Conservation (phyloP, 2,113 vertebrate genomes). For the Excalfactoria chinensis region DNA sequence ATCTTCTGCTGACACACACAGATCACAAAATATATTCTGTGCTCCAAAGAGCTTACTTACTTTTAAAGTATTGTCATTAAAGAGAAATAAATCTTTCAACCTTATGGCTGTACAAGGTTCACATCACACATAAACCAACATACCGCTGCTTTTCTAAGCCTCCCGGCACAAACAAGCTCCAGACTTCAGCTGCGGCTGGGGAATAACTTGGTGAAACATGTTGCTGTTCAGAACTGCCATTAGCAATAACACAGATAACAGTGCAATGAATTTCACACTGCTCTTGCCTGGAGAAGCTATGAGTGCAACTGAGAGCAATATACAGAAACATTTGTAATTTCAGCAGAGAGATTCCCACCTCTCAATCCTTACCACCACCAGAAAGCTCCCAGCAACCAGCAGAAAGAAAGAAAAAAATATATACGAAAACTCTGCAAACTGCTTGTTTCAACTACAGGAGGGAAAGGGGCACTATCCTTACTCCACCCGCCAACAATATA, state of each 20-base stretch:
- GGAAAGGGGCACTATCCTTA: neutral
- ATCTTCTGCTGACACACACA: neutral
- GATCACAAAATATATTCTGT: neutral
- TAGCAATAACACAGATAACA: neutral
- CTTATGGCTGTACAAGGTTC: constrained; percentile 9
- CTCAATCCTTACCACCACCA: constrained; percentile 8
- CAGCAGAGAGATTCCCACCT: neutral
- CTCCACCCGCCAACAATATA: neutral
- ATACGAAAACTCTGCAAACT: neutral
- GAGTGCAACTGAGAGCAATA: neutral
- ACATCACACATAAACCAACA: neutral
- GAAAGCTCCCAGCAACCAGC: neutral
- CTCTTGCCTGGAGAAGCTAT: neutral
- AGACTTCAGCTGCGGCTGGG: neutral
- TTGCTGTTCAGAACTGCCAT: constrained; percentile 13
- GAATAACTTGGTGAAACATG: neutral
- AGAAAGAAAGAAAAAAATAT: neutral
- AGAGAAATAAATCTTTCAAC: neutral
- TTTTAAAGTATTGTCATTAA: neutral
- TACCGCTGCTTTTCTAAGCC: constrained; percentile 1
- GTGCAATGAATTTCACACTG: neutral
- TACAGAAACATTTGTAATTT: neutral
- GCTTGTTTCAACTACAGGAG: neutral
- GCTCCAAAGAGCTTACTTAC: neutral
- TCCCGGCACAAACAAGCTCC: neutral